phyloP scores from a whole-genome alignment of 2,113 vertebrate genomes.

The Gila orcuttii region DNA sequence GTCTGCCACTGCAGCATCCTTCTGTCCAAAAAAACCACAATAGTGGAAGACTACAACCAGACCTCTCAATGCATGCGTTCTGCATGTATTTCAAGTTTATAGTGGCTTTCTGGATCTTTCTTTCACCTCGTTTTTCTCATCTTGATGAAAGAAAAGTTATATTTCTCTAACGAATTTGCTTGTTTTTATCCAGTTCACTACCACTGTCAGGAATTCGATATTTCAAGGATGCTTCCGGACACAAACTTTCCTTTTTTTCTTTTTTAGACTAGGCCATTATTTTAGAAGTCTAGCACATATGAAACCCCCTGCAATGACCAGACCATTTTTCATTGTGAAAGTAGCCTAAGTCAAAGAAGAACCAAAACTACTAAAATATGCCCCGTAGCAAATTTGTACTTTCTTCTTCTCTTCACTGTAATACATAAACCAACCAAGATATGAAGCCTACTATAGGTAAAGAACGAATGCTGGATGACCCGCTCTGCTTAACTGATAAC shows the following conservation, averaged over 20 bases:
- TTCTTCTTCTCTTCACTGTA: neutral
- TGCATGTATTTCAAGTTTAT: conserved; percentile 15
- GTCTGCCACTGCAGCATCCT: conserved; percentile 52
- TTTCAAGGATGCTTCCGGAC: neutral
- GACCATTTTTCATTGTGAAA: conserved; percentile 9
- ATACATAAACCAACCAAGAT: neutral
- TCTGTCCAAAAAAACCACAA: conserved; percentile 39
- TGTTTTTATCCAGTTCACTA: neutral
- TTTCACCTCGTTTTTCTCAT: neutral
- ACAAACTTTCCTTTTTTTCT: neutral
- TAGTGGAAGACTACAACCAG: conserved; percentile 28
- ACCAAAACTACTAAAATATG: neutral
- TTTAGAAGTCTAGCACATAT: neutral
- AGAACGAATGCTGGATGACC: neutral
- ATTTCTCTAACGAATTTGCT: neutral
- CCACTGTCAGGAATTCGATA: neutral
- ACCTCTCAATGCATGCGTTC: neutral
- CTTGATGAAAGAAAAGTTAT: neutral
- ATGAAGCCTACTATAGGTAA: neutral
- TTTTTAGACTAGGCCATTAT: neutral
- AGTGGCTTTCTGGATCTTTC: neutral
- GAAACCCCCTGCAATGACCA: neutral
- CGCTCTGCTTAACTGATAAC: neutral
- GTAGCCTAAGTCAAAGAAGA: neutral
- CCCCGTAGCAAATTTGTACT: neutral